Evolutionary conservation across 2,888 invertebrate genomes (phyloP).

Genomic region (Gymnosoma rotundatum): DNA sequence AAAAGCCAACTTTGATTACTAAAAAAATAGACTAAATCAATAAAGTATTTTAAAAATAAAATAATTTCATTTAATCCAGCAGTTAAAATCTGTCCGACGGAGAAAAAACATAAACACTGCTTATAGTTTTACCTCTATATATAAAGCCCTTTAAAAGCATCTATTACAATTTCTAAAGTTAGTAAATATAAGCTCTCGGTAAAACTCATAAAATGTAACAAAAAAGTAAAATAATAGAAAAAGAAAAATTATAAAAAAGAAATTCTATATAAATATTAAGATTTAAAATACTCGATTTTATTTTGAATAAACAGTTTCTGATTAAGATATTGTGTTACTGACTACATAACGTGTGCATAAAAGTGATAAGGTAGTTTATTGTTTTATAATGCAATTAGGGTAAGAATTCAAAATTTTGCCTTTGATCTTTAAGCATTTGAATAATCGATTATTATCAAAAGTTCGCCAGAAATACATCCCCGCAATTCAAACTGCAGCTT

Average conservation of each 20-base stretch:
- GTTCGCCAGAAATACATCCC: no score
- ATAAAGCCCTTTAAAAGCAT: slow-evolving; percentile 37
- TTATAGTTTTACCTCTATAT: slow-evolving; percentile 13
- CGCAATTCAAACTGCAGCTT: no score
- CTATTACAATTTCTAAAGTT: slow-evolving; percentile 25
- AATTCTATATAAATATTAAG: neutral
- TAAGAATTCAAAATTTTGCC: no score
- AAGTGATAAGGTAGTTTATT: no score
- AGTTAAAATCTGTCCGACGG: slow-evolving; percentile 18
- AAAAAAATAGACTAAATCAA: slow-evolving; percentile 41
- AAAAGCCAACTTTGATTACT: slow-evolving; percentile 26
- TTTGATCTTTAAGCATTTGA: no score
- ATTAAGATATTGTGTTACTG: no score
- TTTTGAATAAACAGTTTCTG: no score
- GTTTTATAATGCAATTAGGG: no score
- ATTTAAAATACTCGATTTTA: neutral
- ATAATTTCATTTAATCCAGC: slow-evolving; percentile 2
- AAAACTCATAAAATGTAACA: neutral
- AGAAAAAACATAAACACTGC: slow-evolving; percentile 28
- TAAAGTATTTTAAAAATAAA: slow-evolving; percentile 27
- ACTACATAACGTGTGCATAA: no score
- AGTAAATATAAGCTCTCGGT: neutral
- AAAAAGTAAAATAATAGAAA: slow-evolving; percentile 6
- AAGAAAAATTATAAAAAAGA: slow-evolving; percentile 21
- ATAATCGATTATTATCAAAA: no score